These are phyloP conservation scores for Numenius arquata DNA, from an alignment of 2,113 vertebrate species.

Conservation along the genomic window DNA sequence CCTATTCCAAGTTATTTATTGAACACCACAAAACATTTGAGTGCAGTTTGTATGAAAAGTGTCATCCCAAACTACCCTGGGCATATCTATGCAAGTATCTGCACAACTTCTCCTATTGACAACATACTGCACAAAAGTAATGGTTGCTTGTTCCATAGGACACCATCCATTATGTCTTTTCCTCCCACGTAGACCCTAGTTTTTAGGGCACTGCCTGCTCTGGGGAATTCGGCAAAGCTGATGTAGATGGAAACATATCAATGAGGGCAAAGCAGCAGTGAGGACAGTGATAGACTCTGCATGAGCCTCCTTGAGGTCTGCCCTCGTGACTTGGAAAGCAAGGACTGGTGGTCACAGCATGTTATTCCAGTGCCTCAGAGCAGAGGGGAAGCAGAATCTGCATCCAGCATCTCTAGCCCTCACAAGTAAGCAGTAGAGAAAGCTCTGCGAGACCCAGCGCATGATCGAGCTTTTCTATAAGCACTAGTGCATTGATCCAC, in stretches of 20 bases:
- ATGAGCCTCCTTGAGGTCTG: not conserved
- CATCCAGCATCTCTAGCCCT: rapidly evolving
- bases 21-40: not conserved
- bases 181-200: rapidly evolving
- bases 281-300: rapidly evolving
- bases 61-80: not conserved
- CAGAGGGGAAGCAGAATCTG: not conserved
- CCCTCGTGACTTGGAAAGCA: no score
- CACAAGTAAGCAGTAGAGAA: not conserved
- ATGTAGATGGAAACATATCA: rapidly evolving
- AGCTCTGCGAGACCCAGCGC: rapidly evolving
- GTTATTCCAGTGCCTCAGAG: not conserved
- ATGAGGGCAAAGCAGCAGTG: not conserved
- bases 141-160: not conserved
- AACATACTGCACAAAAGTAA: rapidly evolving
- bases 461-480: rapidly evolving
- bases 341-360: not conserved
- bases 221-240: not conserved
- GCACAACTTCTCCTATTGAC: not conserved
- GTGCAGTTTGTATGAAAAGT: not conserved
- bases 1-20: not conserved
- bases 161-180: rapidly evolving
- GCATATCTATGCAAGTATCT: not conserved
- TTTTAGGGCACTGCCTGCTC: not conserved
- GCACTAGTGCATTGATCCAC: not conserved